Base-by-base conservation (phyloP, 1,140 invertebrate species). In the Penaeus vannamei region DNA sequence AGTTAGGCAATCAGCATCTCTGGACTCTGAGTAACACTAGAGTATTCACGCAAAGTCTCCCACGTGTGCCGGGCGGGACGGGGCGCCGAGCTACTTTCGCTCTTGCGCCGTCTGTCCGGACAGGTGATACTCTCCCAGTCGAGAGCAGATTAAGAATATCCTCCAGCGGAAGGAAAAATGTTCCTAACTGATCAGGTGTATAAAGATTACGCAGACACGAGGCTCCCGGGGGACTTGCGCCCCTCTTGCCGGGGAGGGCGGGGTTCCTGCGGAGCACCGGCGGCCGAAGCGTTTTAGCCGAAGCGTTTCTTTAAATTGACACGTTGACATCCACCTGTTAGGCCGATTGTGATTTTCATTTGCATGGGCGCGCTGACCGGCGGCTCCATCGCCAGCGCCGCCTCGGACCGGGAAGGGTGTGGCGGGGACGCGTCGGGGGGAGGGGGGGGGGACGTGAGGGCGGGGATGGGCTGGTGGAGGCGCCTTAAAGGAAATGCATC, bases 301-400 rank as follows among this genome's bases (percentile, higher is more conserved):
- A 19, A 61, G 60, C 85, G 60, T 81, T 86, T 84, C 85, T 81
- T 83, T 83, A 83, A 87, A 87, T 87, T 87, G 86, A 87, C 86
- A 83, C 59, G 23, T 76, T 53, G 86, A 87, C 80, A 83, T 60
- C 80, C 80, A 76, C 80, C 59, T 62, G 62, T 80, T 87, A 87
- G 81, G 81, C 42, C 46, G 26, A 82, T 69, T 66, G n/a, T 81
- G 53, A 82, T 87, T 83, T 87, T 87, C 86, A 87, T 87, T 87
- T 87, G 76, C 86, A 87, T 87, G 26, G 72, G 76, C 36, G 61
- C 42, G 42, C 82, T 83, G 79, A 76, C 80, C 86, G 61, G 23
- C 60, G 32, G 59, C 66, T 76, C 72, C 42, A 29, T 76, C 72
- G 29, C 72, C 66, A 32, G 29, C 42, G 29, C 42, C 72, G 14